phyloP scores from a whole-genome alignment of 2,797 vertebrate genomes.

The Paedocypris micromegethes region DNA sequence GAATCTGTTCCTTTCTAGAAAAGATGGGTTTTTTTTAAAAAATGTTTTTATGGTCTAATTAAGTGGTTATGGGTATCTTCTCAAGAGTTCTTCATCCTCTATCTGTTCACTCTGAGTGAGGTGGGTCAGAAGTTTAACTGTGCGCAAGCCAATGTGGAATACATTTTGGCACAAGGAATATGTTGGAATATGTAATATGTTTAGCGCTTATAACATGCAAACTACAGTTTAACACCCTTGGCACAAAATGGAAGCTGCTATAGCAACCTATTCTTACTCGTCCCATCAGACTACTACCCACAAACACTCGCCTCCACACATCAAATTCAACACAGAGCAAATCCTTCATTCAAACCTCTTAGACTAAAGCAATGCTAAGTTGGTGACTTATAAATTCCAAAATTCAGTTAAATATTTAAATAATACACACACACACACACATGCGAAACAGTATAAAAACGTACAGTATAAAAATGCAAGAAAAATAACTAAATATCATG shows the following conservation, averaged over 20 bases:
- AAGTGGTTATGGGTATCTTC: too few species aligned
- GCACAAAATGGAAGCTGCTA: slow-evolving; percentile 35
- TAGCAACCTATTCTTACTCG: slow-evolving; percentile 45
- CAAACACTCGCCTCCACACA: slow-evolving; percentile 16
- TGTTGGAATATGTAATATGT: neutral
- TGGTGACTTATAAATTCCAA: neutral
- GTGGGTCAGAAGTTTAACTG: slow-evolving; percentile 29
- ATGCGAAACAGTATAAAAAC: too few species aligned
- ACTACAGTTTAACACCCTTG: too few species aligned
- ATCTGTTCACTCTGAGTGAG: slow-evolving; percentile 25
- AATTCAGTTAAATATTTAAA: too few species aligned
- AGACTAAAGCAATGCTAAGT: neutral
- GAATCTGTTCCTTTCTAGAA: slow-evolving; percentile 3
- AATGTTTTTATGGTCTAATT: too few species aligned
- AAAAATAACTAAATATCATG: too few species aligned
- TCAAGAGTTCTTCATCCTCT: too few species aligned
- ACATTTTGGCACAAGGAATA: slow-evolving; percentile 35
- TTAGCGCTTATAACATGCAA: too few species aligned
- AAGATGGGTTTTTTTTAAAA: neutral
- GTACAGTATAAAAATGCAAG: too few species aligned
- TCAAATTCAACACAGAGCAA: slow-evolving; percentile 12
- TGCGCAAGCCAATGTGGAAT: slow-evolving; percentile 45
- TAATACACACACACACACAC: too few species aligned
- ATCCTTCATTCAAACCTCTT: neutral
- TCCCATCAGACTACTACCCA: slow-evolving; percentile 38